Base-by-base conservation (phyloP, 2,888 invertebrate species). In the Gortyna flavago region DNA sequence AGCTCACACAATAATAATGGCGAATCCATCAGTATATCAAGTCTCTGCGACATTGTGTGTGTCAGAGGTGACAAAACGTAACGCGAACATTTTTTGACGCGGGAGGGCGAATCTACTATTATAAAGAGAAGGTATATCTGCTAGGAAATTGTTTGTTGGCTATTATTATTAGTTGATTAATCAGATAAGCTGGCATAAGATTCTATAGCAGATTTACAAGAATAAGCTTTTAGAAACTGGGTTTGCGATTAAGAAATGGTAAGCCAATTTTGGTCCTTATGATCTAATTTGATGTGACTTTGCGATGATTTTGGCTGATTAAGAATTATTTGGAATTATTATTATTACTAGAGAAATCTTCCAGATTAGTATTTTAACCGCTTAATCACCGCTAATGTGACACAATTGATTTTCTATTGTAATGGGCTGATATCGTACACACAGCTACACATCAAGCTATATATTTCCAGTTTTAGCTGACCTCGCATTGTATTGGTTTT, bases 271-370 rank as follows among this genome's bases (percentile, higher is more conserved):
- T 18, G 5, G 9, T 77, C 77, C 8, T 18, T n/a, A n/a, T 21
- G 51, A 41, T 64, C 32, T 35, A 51, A 32, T 41, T 16, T 54
- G 9, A 72, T 48, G 11, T n/a, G 51, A 76, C 21, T 48, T 48
- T 54, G 51, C 65, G 29, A 25, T 51, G 3, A 4, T 68, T 51
- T 62, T 44, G 16, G 35, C 35, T 74, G 32, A 54, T 48, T 38
- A 75, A 64, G 44, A 78, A 32, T n/a, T 38, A 59, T 67, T 57
- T 83, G 25, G 29, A 66, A 80, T 83, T 57, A 62, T 41, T 68
- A 68, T 16, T 44, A n/a, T 44, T 51, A 59, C 29, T 57, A 67
- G 21, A 65, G 29, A 72, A 79, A 44, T 61, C 41, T 13, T 54
- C 7, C 51, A 66, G 57, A 48, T 65, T 21, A 77, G 8, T 70